Conservation (phyloP, 92 coral and sea anemone species). For the Heteractis magnifica region DNA sequence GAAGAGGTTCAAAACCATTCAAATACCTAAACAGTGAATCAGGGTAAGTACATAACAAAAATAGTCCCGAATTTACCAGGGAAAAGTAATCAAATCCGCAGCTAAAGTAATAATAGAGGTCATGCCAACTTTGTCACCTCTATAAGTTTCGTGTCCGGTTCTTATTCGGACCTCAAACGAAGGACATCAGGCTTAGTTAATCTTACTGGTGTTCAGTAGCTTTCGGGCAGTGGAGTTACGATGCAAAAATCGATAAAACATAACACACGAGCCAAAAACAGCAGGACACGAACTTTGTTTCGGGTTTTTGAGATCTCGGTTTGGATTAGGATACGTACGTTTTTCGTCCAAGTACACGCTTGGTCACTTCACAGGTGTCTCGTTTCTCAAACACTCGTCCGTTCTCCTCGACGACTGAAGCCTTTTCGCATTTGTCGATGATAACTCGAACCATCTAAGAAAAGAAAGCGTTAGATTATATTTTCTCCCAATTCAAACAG, state of each 20-base stretch:
- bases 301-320: background rate
- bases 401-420: slow-evolving; percentile 67
- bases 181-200: too few relatives aligned
- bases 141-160: too few relatives aligned
- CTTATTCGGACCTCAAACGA: too few relatives aligned
- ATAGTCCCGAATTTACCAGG: background rate
- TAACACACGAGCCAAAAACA: too few relatives aligned
- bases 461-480: background rate
- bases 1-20: slow-evolving; percentile 97
- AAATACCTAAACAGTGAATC: slow-evolving; percentile 61
- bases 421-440: slow-evolving; percentile 63
- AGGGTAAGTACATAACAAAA: background rate
- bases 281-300: background rate
- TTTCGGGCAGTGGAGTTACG: too few relatives aligned
- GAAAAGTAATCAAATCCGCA: too few relatives aligned
- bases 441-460: slow-evolving; percentile 60
- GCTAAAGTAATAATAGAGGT: too few relatives aligned
- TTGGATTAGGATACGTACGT: slow-evolving; percentile 43
- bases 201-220: too few relatives aligned
- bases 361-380: slow-evolving; percentile 57
- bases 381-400: slow-evolving; percentile 71
- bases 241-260: too few relatives aligned
- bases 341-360: slow-evolving; percentile 50
- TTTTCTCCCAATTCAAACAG: background rate
- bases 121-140: too few relatives aligned